Percentiles rank a stretch among this genome's conserved stretches.
Evolutionary conservation across 35 echinoderm and acorn worm genomes (phyloP).

Genomic region (Heliocidaris tuberculata): DNA sequence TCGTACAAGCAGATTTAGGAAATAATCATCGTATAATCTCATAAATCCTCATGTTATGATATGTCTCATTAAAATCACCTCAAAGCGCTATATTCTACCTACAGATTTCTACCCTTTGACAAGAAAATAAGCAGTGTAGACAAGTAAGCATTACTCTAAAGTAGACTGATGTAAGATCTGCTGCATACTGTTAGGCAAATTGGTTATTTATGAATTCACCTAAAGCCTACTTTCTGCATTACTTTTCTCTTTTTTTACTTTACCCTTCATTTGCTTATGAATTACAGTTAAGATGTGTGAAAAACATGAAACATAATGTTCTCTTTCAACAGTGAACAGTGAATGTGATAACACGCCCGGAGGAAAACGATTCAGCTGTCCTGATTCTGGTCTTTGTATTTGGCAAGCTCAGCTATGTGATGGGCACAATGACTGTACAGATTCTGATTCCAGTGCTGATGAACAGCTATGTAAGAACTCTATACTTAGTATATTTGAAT

Average conservation of each 20-base stretch:
- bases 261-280: not conserved
- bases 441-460: not conserved
- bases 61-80: no score
- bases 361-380: not conserved
- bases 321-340: not conserved
- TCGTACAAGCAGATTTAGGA: no score
- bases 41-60: no score
- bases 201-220: no score
- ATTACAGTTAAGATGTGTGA: not conserved
- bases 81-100: no score
- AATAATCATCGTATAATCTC: no score
- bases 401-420: not conserved
- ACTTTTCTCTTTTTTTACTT: not conserved
- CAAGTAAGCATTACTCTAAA: no score
- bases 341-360: not conserved
- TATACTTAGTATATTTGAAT: not conserved
- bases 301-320: not conserved
- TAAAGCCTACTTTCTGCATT: no score
- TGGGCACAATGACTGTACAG: not conserved
- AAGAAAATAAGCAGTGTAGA: no score
- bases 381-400: not conserved
- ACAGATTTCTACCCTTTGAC: no score
- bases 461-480: not conserved
- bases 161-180: no score
- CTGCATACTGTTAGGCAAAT: no score